Evolutionary conservation across 2,113 vertebrate genomes (phyloP).

Genomic region (Blennius ocellaris): DNA sequence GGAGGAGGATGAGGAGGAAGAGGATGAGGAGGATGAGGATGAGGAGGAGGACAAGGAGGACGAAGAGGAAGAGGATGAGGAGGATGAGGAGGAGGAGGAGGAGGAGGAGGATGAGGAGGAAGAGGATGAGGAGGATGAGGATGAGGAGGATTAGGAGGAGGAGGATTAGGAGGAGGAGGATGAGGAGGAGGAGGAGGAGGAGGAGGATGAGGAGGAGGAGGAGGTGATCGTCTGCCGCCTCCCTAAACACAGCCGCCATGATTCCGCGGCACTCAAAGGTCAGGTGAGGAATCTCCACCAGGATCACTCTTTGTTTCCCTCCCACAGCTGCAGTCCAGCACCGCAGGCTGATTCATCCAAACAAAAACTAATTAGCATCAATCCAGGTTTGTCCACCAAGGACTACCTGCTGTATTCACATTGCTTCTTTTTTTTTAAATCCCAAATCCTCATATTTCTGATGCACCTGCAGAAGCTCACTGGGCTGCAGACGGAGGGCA

Average conservation of each 20-base stretch:
- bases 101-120: too few species aligned
- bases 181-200: too few species aligned
- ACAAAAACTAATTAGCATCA: neutral
- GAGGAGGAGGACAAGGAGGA: too few species aligned
- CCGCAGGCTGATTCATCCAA: neutral
- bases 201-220: too few species aligned
- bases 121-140: too few species aligned
- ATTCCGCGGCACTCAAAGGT: conserved; percentile 54
- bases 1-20: too few species aligned
- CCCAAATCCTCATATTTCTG: conserved; percentile 37
- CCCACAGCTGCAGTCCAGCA: neutral
- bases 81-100: too few species aligned
- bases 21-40: too few species aligned
- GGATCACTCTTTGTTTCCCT: conserved; percentile 8
- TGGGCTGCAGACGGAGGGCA: neutral
- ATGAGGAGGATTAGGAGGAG: too few species aligned
- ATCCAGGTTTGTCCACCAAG: neutral
- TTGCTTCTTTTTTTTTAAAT: conserved; percentile 17
- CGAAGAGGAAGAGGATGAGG: too few species aligned
- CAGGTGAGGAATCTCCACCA: conserved; percentile 20
- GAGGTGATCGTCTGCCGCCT: conserved; percentile 6
- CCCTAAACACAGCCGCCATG: conserved; percentile 26
- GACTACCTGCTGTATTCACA: neutral
- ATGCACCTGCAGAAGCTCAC: conserved; percentile 40
- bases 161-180: too few species aligned